Evolutionary conservation across 2,113 vertebrate genomes (phyloP).

Genomic region (Nematolebias whitei): DNA sequence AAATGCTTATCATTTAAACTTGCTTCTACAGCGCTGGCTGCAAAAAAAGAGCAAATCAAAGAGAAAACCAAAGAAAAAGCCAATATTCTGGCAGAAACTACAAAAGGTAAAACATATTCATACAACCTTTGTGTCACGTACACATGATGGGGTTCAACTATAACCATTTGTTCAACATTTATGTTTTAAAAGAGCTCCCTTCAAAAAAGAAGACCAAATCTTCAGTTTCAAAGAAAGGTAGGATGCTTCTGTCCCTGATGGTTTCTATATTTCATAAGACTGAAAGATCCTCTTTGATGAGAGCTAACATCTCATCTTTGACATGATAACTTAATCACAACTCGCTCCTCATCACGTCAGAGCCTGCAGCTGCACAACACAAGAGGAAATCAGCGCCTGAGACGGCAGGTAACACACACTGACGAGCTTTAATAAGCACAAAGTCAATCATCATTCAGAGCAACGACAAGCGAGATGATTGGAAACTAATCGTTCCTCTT

Average conservation of each 20-base stretch:
- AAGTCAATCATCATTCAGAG: slow-evolving; percentile 12
- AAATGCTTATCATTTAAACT: neutral
- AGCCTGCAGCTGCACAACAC: slow-evolving; percentile 27
- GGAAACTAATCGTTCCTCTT: slow-evolving; percentile 25
- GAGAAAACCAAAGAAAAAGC: slow-evolving; percentile 53
- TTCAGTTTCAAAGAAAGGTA: slow-evolving; percentile 53
- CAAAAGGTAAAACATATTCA: slow-evolving; percentile 50
- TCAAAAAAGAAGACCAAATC: slow-evolving; percentile 33
- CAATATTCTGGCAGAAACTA: slow-evolving; percentile 17
- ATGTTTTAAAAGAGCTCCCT: slow-evolving; percentile 23
- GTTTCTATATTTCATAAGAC: neutral
- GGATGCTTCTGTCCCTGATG: neutral
- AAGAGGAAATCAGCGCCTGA: slow-evolving; percentile 43
- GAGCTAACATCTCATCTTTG: neutral
- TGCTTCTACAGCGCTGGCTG: slow-evolving; percentile 23
- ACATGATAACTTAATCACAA: slow-evolving; percentile 10
- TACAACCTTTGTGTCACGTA: neutral
- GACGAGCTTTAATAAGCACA: neutral
- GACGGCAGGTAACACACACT: slow-evolving; percentile 43
- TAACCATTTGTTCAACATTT: neutral
- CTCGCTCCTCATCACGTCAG: slow-evolving; percentile 36
- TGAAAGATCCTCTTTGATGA: neutral
- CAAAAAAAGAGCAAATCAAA: too few relatives aligned
- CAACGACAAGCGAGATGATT: slow-evolving; percentile 3
- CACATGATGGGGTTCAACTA: too few relatives aligned